Evolutionary conservation across 2,797 vertebrate species (phyloP).

Genomic region (Limosa lapponica): DNA sequence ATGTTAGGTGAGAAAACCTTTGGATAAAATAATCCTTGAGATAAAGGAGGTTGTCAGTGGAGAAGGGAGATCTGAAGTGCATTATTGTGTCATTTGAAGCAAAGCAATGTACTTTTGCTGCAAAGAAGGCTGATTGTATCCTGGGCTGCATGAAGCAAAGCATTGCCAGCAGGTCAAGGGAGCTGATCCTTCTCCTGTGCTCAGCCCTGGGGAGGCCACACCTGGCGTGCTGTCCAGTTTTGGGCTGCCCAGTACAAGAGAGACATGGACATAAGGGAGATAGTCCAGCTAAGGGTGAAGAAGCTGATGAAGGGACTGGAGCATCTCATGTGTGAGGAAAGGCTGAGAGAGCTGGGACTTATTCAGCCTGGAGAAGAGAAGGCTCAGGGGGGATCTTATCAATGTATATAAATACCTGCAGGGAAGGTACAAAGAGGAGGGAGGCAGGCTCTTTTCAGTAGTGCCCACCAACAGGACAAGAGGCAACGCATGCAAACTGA

Average conservation of each 20-base stretch:
- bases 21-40: background rate
- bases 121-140: background rate
- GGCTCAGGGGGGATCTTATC: background rate
- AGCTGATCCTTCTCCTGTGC: background rate
- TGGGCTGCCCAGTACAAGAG: background rate
- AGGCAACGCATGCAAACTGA: background rate
- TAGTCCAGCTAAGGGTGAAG: background rate
- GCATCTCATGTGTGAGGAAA: background rate
- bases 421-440: background rate
- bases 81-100: background rate
- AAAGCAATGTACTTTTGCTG: background rate
- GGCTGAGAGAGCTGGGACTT: background rate
- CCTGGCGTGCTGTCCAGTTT: background rate
- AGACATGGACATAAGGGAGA: rapidly evolving
- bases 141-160: background rate
- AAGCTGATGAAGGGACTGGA: background rate
- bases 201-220: background rate
- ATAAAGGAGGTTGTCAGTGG: background rate
- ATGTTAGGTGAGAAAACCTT: background rate
- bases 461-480: background rate
- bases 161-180: background rate
- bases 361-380: background rate
- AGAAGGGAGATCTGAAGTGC: background rate
- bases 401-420: background rate
- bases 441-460: background rate